Evolutionary conservation across 2,113 vertebrate genomes (phyloP), one percentile per base, ranked within the genome.

Genomic region (Brachyhypopomus gauderio): DNA sequence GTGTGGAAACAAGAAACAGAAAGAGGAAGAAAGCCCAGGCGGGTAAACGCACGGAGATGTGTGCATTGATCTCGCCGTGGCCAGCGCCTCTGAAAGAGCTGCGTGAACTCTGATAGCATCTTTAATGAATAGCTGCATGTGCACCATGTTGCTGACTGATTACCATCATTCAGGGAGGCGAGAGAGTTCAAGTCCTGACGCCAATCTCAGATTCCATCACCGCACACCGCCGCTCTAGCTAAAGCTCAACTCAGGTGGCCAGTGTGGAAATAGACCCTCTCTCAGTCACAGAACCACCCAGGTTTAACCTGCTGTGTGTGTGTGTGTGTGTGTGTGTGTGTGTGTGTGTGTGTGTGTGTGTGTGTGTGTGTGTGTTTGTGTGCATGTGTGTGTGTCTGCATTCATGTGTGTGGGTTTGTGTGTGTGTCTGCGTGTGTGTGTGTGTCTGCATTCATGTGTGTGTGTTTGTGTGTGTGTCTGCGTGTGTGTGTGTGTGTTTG

Each of bases 171-270:
- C 74, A 52, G 64, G 30, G 74, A 66, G 72, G 78, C 62, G 72
- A 83, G 63, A 75, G 59, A 79, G 82, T 79, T 76, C 84, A 70
- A 64, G 73, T 58, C 83, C 78, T 72, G 75, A 77, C 75, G 20
- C 66, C 72, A 79, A 89, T 87, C 84, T n/a, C 38, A 66, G 75
- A 88, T 89, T 87, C 86, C 86, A 88, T 90, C 90, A 88, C 17
- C 78, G 62, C 59, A 78, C 52, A 76, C 20, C 84, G 84, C 79
- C 74, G 72, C 66, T 45, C 36, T 34, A 63, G 84, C 75, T 81
- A 58, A 78, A 70, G 58, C 72, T 81, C 48, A 22, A 75, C 83
- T 82, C 71, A 45, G 75, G 79, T 60, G 75, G 77, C 79, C 79
- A 73, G 38, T 85, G 45, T 64, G 30, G 62, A 85, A 52, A 73